Evolutionary conservation across 64 coral and sea anemone species (phyloP).

Genomic region (Montipora sp.): DNA sequence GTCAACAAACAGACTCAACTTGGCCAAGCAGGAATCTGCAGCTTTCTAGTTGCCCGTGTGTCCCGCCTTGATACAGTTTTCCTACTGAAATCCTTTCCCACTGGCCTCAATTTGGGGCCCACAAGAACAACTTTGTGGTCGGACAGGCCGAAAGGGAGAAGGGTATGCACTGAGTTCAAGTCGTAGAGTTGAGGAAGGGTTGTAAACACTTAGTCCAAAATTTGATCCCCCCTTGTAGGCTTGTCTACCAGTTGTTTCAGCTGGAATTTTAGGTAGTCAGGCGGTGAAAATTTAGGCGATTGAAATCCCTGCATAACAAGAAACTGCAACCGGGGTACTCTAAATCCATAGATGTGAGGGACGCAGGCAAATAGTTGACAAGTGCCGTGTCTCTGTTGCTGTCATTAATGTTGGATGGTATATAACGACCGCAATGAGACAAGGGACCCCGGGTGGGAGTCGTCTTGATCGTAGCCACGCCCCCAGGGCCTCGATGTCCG

Average conservation of each 20-base stretch:
- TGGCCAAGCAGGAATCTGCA: not conserved
- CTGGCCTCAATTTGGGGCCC: not conserved
- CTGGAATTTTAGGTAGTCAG: slow-evolving; percentile 22
- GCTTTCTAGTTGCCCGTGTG: slow-evolving; percentile 24
- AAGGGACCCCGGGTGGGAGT: not conserved
- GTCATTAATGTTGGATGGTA: slow-evolving; percentile 8
- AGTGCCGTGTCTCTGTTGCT: slow-evolving; percentile 27
- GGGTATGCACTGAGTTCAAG: slow-evolving; percentile 30
- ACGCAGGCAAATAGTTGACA: slow-evolving; percentile 19
- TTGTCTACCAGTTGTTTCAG: slow-evolving; percentile 58
- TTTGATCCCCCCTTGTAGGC: slow-evolving; percentile 12
- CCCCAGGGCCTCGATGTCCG: not conserved
- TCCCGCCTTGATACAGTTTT: not conserved
- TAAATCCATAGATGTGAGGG: slow-evolving; percentile 52
- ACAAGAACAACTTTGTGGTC: slow-evolving; percentile 45
- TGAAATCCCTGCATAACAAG: slow-evolving; percentile 48
- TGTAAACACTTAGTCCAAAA: slow-evolving; percentile 33
- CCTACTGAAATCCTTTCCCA: not conserved
- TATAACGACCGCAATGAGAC: not conserved
- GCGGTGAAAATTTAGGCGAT: slow-evolving; percentile 28
- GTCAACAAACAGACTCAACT: not conserved
- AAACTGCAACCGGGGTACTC: slow-evolving; percentile 21
- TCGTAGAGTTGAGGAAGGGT: slow-evolving; percentile 38
- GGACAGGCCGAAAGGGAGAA: slow-evolving; percentile 43
- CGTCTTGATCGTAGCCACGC: not conserved